Evolutionary conservation across 2,113 vertebrate species (phyloP), one percentile per base, ranked within the genome.

Genomic region (Sporophila hypoxantha): DNA sequence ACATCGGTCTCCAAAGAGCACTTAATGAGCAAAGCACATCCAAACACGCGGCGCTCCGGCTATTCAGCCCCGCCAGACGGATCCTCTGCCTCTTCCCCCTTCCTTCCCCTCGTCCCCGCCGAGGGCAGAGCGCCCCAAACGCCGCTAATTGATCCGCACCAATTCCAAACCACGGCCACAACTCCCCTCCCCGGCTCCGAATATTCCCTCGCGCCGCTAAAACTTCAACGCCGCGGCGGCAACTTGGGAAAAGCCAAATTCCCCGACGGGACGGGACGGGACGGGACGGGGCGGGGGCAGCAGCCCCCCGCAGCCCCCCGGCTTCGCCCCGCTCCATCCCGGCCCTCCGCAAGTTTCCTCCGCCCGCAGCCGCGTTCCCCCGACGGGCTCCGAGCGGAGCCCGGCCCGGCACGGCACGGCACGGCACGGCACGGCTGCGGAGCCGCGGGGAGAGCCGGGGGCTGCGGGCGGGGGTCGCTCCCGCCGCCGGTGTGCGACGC

Each of bases 1-100:
- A 96, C 95, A 93, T 88, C 55, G 93, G 95, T 97, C 97, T 97
- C 98, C 93, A 93, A 97, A 96, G 96, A 97, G 96, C 96, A 95
- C 96, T 96, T 96, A 97, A 97, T 95, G 96, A 97, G 96, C 96
- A 97, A 97, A 95, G 96, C 97, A 95, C 95, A 97, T 90, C 96
- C 97, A 96, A 94, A 95, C 95, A 94, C 90, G 92, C 92, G 75
- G 91, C 96, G 81, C 95, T 95, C 93, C 91, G 50, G 96, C 97
- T 96, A 95, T 97, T 97, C 97, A 96, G 89, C 94, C 82, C 87
- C 93, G 94, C 95, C 98, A 98, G 97, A 97, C 97, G 96, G 96
- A 96, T 59, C 95, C 96, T 93, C 93, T 80, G 96, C 94, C 88
- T 86, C 95, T 93, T 92, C 87, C 92, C 91, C 88, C 91, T 91